Evolutionary conservation across 1,140 invertebrate species (phyloP), one percentile per base, ranked within the genome.

Genomic region (Brachionus koreanus): DNA sequence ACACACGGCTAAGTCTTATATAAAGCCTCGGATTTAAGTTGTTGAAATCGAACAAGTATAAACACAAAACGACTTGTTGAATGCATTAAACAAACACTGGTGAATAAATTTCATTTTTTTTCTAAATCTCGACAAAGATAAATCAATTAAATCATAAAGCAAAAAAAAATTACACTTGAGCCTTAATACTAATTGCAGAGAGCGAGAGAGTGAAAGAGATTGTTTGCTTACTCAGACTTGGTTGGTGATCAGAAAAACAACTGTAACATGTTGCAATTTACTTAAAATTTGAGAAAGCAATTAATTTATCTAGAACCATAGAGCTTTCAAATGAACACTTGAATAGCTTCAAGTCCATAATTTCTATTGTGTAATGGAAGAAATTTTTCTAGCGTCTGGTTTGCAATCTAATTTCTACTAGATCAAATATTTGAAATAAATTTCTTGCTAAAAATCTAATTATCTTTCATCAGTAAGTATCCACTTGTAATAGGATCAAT

Each of bases 341-440:
- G 49, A 57, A 57, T 57, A 57, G 19, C 16, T 57, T 7, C 16
- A 57, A 19, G 43, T 49, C 43, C 43, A 19, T 57, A 19, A 7
- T 9, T 57, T 23, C 9, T 9, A 57, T 57, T 57, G 16, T 57
- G 49, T 57, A 57, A 57, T 57, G 49, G 19, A 23, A 57, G 19
- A n/a, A 57, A 57, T 7, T 57, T 57, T 57, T 57, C 49, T 57
- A 57, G 49, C 16, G 16, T 19, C 49, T 57, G 49, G 19, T 57
- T 57, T 57, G n/a, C 49, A 57, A 57, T 57, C 49, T 57, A 57
- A 57, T 57, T 57, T 57, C 49, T 23, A 19, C n/a, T 19, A 57
- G 19, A 57, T 57, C 49, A 57, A 57, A 57, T 57, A 57, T 57
- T 57, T 57, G 49, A 57, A 57, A 23, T 57, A 57, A 57, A 57